A percentile compares a stretch with the other conserved stretches of the same genome.
Conservation (phyloP, 2,797 vertebrate genomes). For the Caiman crocodilus region DNA sequence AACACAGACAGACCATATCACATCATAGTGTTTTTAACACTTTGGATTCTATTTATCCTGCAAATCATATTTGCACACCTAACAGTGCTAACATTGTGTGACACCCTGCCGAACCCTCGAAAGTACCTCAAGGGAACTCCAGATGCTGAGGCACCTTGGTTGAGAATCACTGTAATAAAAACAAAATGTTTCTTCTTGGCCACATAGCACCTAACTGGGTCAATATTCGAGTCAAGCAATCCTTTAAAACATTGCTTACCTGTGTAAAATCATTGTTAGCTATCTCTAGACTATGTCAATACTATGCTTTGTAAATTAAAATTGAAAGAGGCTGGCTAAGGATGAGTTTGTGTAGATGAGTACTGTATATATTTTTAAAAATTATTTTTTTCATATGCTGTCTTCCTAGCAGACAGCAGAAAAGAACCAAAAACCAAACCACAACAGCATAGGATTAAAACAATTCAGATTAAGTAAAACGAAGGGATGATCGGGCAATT, state of each 20-base stretch:
- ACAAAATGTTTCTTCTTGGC: background rate
- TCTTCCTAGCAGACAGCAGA: background rate
- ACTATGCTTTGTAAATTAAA: background rate
- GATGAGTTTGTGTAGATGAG: background rate
- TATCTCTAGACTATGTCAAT: background rate
- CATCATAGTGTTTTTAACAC: no score
- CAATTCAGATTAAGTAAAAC: background rate
- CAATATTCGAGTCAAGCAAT: background rate
- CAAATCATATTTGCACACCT: no score
- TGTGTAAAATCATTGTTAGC: background rate
- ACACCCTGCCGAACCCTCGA: no score
- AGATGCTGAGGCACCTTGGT: no score
- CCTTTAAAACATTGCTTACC: background rate
- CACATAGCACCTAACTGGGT: constrained; percentile 25
- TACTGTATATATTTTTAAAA: background rate
- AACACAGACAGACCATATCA: no score
- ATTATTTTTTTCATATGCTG: background rate
- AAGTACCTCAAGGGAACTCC: no score
- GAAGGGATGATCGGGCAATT: background rate
- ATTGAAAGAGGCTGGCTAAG: background rate
- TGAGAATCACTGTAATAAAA: background rate
- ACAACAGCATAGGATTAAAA: background rate
- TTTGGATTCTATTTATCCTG: no score
- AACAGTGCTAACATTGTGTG: no score
- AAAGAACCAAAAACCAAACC: background rate